These are phyloP conservation scores for Eidolon dupreanum DNA, from an alignment of 2,797 vertebrate species.

Conservation along the genomic window DNA sequence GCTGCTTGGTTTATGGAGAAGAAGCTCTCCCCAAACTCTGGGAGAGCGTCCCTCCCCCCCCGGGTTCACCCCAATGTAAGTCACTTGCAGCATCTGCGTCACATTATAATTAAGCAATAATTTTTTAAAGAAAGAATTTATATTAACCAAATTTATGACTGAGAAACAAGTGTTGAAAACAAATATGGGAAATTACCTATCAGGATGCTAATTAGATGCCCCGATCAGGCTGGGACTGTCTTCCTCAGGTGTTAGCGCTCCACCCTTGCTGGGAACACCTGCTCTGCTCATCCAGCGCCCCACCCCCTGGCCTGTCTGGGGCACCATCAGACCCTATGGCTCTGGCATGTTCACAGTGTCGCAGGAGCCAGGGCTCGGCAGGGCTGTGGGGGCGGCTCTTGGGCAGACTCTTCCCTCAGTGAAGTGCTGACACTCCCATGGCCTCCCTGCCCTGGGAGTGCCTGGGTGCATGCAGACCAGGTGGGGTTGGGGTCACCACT, in stretches of 20 bases:
- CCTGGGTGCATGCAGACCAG: neutral
- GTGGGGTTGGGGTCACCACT: neutral
- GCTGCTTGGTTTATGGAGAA: neutral
- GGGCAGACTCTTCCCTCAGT: neutral
- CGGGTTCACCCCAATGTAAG: neutral
- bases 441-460: neutral
- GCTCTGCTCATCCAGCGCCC: too few species aligned
- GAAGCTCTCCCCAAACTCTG: neutral
- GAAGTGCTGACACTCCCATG: neutral
- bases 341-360: neutral
- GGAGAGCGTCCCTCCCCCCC: rapidly evolving
- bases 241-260: neutral
- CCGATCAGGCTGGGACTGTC: neutral
- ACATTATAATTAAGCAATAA: constrained; percentile 58
- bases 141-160: constrained; percentile 75
- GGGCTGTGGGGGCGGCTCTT: neutral
- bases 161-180: constrained; percentile 70
- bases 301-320: neutral
- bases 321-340: neutral
- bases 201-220: constrained; percentile 27
- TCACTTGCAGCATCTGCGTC: constrained; percentile 38
- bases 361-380: rapidly evolving
- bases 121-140: constrained; percentile 67
- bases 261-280: neutral
- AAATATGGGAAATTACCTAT: constrained; percentile 75